These are phyloP conservation scores for Temnothorax rugatulus DNA, from an alignment of 2,888 invertebrate species.

Conservation along the genomic window DNA sequence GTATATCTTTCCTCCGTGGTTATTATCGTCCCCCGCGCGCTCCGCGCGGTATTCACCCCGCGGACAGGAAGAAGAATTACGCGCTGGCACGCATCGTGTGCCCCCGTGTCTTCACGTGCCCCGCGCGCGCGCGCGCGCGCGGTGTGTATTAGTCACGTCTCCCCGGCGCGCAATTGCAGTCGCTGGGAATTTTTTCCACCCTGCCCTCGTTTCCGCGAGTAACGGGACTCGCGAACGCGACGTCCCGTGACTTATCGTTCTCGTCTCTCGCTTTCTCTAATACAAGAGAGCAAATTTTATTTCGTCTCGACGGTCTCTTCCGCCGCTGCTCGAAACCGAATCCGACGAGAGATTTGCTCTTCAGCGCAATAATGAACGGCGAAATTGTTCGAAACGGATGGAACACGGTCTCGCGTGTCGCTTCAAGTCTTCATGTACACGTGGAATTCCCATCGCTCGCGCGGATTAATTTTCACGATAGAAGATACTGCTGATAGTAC, in stretches of 20 bases:
- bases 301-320: background rate
- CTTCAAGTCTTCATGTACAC: background rate
- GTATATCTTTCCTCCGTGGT: conserved; percentile 30
- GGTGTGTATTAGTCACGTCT: conserved; percentile 50
- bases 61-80: conserved; percentile 61
- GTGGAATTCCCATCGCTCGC: background rate
- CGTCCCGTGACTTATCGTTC: conserved; percentile 42
- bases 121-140: background rate
- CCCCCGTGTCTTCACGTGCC: conserved; percentile 5
- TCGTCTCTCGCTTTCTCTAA: background rate
- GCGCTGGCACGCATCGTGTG: conserved; percentile 52
- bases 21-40: background rate
- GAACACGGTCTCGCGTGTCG: background rate
- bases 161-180: conserved; percentile 51
- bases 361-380: background rate
- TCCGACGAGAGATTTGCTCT: background rate
- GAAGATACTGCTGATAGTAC: background rate
- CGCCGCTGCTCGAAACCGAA: background rate
- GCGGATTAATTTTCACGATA: conserved; percentile 22
- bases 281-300: conserved; percentile 9
- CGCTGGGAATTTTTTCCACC: conserved; percentile 49
- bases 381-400: background rate
- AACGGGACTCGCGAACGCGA: conserved; percentile 11
- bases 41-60: conserved; percentile 29
- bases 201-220: conserved; percentile 50